These are phyloP conservation scores for Pimpla rufipes DNA, from an alignment of 2,888 invertebrate species.

Conservation along the genomic window DNA sequence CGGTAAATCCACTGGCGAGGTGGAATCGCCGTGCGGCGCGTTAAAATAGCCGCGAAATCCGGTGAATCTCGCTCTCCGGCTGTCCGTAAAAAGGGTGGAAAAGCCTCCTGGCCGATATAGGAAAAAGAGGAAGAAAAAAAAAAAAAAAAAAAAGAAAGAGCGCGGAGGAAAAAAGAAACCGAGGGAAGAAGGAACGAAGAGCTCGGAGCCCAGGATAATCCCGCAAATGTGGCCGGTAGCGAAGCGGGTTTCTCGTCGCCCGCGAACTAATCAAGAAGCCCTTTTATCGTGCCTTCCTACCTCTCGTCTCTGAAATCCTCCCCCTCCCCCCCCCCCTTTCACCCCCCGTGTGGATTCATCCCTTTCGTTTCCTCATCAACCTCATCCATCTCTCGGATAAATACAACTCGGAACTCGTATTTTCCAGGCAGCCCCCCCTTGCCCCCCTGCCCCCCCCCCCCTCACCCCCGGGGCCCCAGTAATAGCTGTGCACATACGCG, in stretches of 20 bases:
- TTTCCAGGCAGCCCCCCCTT: too few species aligned
- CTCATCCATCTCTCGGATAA: conserved; percentile 63
- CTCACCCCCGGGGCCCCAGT: too few species aligned
- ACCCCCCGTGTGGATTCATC: conserved; percentile 17
- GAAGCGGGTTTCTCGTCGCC: conserved; percentile 68
- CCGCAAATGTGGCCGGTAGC: conserved; percentile 64
- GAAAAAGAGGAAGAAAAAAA: conserved; percentile 30
- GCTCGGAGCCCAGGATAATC: conserved; percentile 67
- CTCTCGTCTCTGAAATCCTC: not conserved
- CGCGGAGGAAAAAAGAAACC: conserved; percentile 31
- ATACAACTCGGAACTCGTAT: conserved; percentile 65
- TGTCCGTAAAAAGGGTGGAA: conserved; percentile 50
- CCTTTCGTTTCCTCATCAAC: conserved; percentile 51
- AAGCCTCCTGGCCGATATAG: conserved; percentile 57
- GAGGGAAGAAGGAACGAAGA: conserved; percentile 5
- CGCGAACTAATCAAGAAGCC: conserved; percentile 72
- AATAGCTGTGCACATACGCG: conserved; percentile 28
- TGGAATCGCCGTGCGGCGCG: conserved; percentile 29
- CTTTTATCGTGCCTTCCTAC: conserved; percentile 68
- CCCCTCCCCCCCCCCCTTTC: too few species aligned
- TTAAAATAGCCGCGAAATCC: conserved; percentile 66
- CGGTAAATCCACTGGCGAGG: conserved; percentile 15
- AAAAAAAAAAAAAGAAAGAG: conserved; percentile 24
- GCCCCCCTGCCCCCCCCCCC: too few species aligned
- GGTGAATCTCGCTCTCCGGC: conserved; percentile 46